Conservation (phyloP, 30 jellyfish, hydroid and myxozoan species). For the Nemopilema nomurai region DNA sequence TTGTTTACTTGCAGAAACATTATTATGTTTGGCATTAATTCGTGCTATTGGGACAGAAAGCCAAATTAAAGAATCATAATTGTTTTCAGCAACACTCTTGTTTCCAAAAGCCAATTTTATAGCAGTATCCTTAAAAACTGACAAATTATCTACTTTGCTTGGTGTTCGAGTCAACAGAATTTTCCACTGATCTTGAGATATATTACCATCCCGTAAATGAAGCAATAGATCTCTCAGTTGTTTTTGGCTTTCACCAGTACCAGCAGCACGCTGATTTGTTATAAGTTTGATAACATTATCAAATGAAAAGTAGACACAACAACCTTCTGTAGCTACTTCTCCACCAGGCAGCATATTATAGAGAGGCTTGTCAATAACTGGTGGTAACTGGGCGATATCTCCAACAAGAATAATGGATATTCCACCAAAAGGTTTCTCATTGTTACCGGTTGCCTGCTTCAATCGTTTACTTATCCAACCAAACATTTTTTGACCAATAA, state of each 20-base stretch:
- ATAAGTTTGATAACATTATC: constrained; percentile 16
- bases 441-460: constrained; percentile 22
- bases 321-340: constrained; percentile 37
- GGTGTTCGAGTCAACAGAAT: neutral
- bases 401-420: constrained; percentile 37
- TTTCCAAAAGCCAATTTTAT: constrained; percentile 17
- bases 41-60: constrained; percentile 45
- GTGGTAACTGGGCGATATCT: constrained; percentile 61
- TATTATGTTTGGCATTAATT: constrained; percentile 41
- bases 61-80: constrained; percentile 3
- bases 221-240: neutral
- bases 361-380: constrained; percentile 46
- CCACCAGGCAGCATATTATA: constrained; percentile 21
- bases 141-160: neutral
- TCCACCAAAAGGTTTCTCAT: constrained; percentile 44
- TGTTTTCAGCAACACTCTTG: constrained; percentile 34
- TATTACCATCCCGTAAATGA: constrained; percentile 7
- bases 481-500: constrained; percentile 42
- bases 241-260: neutral
- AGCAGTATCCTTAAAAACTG: constrained; percentile 5
- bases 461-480: constrained; percentile 58
- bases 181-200: neutral
- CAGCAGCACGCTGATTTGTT: neutral
- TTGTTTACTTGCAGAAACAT: constrained; percentile 11
- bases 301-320: neutral